phyloP scores from a whole-genome alignment of 2,113 vertebrate genomes.

The Pyxicephalus adspersus region DNA sequence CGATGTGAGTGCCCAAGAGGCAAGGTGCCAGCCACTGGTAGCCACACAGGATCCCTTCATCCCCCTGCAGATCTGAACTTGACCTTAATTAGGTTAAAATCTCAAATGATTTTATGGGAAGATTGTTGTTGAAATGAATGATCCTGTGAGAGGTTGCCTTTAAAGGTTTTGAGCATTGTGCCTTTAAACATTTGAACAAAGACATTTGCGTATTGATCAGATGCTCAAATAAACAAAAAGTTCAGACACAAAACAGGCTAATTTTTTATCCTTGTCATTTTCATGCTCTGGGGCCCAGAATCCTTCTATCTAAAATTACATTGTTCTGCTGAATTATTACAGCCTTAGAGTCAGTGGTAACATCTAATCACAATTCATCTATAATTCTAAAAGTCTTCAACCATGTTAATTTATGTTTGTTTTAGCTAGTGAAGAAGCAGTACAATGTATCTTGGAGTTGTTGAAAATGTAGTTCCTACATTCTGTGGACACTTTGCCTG shows the following conservation, averaged over 20 bases:
- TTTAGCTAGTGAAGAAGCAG: not conserved
- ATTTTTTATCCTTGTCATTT: conserved; percentile 47
- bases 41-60: no score
- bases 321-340: conserved; percentile 44
- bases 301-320: conserved; percentile 25
- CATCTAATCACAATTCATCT: conserved; percentile 42
- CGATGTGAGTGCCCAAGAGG: no score
- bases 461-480: conserved; percentile 20
- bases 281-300: conserved; percentile 28
- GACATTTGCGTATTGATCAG: conserved; percentile 20
- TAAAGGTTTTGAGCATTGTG: conserved; percentile 16
- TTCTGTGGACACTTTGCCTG: conserved; percentile 20
- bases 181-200: conserved; percentile 10
- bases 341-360: conserved; percentile 19
- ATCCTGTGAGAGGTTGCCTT: not conserved
- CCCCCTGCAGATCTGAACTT: no score
- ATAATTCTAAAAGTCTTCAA: conserved; percentile 13
- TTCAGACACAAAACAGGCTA: conserved; percentile 10
- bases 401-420: conserved; percentile 26
- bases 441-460: conserved; percentile 10
- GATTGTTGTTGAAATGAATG: no score
- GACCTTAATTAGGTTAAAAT: no score
- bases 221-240: conserved; percentile 49
- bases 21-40: no score
- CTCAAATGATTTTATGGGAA: no score